phyloP scores from a whole-genome alignment of 2,113 vertebrate species.

The Indicator indicator region DNA sequence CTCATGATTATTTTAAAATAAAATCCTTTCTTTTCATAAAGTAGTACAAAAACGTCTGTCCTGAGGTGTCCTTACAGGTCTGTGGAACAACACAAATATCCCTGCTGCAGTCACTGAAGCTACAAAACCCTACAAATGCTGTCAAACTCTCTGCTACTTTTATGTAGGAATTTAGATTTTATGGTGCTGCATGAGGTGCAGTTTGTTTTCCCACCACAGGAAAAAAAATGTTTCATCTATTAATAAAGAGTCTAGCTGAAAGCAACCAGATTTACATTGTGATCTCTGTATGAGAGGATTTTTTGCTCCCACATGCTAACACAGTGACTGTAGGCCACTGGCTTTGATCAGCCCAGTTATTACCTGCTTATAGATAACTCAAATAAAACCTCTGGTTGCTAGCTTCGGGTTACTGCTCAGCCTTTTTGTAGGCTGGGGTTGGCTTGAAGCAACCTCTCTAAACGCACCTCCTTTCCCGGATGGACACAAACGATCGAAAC shows the following conservation, averaged over 20 bases:
- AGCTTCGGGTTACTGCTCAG: neutral
- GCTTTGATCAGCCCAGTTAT: neutral
- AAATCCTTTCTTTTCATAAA: neutral
- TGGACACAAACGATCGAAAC: fast-evolving
- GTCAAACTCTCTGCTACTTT: neutral
- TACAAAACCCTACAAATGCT: neutral
- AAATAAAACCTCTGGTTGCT: neutral
- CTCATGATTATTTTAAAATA: neutral
- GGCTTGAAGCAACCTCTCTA: neutral
- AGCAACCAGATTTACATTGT: neutral
- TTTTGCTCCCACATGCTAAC: neutral
- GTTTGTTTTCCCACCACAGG: neutral
- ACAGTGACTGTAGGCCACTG: neutral
- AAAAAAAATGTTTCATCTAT: neutral
- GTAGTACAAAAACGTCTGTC: neutral
- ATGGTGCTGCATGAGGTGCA: neutral
- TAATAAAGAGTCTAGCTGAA: neutral
- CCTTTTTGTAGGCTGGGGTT: neutral
- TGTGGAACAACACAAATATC: neutral
- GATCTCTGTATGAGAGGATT: neutral
- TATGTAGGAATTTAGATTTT: neutral
- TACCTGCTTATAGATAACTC: neutral
- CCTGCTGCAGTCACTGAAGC: neutral
- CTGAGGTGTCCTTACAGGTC: neutral
- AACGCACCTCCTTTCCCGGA: neutral